Conservation (phyloP, 1,140 invertebrate species). For the Sesamia nonagrioides region DNA sequence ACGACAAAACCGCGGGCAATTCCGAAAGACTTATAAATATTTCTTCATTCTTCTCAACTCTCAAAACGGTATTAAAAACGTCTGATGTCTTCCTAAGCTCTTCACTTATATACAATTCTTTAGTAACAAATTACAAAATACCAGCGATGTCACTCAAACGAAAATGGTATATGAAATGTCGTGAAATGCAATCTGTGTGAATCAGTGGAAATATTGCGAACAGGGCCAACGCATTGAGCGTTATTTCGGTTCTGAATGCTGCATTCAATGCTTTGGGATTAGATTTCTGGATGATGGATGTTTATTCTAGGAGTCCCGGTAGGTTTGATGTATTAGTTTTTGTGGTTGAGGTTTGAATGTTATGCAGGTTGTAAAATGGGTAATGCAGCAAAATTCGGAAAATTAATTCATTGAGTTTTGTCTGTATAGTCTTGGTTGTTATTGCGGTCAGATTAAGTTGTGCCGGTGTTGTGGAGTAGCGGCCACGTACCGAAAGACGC, state of each 20-base stretch:
- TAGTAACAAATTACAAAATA: constrained; percentile 49
- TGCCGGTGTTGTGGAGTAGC: too few species aligned
- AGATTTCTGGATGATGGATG: not conserved
- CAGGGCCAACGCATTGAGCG: constrained; percentile 41
- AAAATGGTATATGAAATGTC: constrained; percentile 59
- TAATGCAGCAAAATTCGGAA: too few species aligned
- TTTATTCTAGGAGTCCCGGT: not conserved
- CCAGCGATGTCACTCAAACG: constrained; percentile 45
- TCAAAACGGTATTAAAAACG: not conserved
- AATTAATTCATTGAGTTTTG: too few species aligned
- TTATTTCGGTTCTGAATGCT: not conserved
- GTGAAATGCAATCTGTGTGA: constrained; percentile 56
- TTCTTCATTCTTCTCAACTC: not conserved
- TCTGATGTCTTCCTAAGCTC: not conserved
- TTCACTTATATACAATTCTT: constrained; percentile 3
- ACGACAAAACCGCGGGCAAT: too few species aligned
- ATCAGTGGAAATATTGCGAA: constrained; percentile 54
- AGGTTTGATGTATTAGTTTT: constrained; percentile 8
- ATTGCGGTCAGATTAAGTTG: too few species aligned
- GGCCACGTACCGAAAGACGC: too few species aligned
- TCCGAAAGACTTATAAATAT: too few species aligned
- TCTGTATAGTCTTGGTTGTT: too few species aligned
- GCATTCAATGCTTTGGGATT: constrained; percentile 34
- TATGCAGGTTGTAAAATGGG: too few species aligned
- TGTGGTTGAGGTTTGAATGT: not conserved